These are phyloP conservation scores for Desmophyllum pertusum DNA, from an alignment of 92 coral and sea anemone species.

Conservation along the genomic window DNA sequence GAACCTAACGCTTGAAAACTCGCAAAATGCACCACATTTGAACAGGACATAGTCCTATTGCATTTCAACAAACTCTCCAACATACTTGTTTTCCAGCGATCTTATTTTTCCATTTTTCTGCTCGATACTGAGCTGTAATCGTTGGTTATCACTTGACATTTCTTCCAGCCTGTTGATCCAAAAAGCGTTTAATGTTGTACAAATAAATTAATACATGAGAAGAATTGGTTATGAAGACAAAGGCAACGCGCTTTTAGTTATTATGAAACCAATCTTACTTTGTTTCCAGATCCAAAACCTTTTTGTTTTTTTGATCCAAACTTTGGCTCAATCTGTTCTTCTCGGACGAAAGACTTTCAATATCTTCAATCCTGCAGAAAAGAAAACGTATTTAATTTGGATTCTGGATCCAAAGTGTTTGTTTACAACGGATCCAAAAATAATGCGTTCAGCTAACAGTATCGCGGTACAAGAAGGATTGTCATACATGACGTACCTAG, in stretches of 20 bases:
- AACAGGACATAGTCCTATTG: too few species aligned
- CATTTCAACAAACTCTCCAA: not conserved
- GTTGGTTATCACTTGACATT: conserved; percentile 70
- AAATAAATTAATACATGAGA: not conserved
- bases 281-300: conserved; percentile 77
- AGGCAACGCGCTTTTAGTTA: too few species aligned
- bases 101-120: conserved; percentile 76
- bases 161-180: conserved; percentile 75
- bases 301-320: conserved; percentile 83
- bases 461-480: too few species aligned
- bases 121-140: conserved; percentile 64
- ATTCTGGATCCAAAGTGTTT: not conserved
- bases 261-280: conserved; percentile 53
- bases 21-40: too few species aligned
- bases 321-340: conserved; percentile 78
- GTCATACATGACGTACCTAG: too few species aligned
- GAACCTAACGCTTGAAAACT: too few species aligned
- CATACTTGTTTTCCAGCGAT: conserved; percentile 83
- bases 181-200: not conserved
- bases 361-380: conserved; percentile 74
- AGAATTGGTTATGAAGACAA: not conserved
- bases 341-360: conserved; percentile 70
- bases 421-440: too few species aligned
- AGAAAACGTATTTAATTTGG: too few species aligned
- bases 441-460: too few species aligned